Evolutionary conservation across 2,113 vertebrate genomes (phyloP).

Genomic region (Agelaius phoeniceus): DNA sequence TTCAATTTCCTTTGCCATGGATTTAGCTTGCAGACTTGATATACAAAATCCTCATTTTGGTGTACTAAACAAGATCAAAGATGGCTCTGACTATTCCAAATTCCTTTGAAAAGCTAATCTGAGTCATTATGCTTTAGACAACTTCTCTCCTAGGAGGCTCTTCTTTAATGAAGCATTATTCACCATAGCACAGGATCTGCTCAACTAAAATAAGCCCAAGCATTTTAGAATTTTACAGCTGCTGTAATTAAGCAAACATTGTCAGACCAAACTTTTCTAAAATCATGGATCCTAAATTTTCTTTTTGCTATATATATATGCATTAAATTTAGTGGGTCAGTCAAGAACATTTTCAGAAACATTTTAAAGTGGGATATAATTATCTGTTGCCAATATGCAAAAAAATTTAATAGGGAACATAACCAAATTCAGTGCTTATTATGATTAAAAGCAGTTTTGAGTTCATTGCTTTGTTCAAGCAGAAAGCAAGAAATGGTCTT

Average conservation of each 20-base stretch:
- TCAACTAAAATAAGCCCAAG: not conserved
- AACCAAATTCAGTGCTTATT: not conserved
- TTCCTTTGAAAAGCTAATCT: conserved; percentile 59
- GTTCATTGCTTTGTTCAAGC: not conserved
- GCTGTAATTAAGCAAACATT: not conserved
- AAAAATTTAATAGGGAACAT: not conserved
- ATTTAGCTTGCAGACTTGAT: conserved; percentile 11
- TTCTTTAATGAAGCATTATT: conserved; percentile 55
- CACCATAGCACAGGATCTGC: not conserved
- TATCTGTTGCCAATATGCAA: not conserved
- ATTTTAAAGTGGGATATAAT: not conserved
- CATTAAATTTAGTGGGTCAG: not conserved
- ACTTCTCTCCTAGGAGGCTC: conserved; percentile 9
- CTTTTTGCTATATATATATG: not conserved
- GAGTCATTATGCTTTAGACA: conserved; percentile 42
- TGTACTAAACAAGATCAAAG: conserved; percentile 63
- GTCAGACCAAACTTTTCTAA: not conserved
- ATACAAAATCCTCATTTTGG: conserved; percentile 25
- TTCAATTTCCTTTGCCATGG: conserved; percentile 12
- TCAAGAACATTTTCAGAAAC: not conserved
- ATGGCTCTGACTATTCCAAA: conserved; percentile 17
- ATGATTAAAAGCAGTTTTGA: not conserved
- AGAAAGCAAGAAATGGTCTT: not conserved
- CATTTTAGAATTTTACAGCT: conserved; percentile 23
- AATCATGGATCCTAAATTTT: not conserved